phyloP scores from a whole-genome alignment of 2,113 vertebrate species.

The Amphilophus citrinellus region DNA sequence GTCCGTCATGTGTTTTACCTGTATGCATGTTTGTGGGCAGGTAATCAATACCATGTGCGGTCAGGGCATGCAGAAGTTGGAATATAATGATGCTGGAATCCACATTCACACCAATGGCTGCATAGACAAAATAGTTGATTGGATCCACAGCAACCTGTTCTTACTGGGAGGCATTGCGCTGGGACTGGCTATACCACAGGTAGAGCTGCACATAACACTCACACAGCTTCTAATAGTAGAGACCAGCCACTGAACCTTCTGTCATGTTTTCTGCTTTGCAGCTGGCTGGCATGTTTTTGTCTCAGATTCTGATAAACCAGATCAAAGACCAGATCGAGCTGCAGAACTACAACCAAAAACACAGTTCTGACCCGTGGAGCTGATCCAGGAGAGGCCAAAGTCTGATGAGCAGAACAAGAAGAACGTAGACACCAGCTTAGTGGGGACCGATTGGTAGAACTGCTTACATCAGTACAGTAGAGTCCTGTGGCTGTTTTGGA shows the following conservation, averaged over 20 bases:
- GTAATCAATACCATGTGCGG: conserved; percentile 98
- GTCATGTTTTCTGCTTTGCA: conserved; percentile 65
- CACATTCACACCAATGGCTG: conserved; percentile 92
- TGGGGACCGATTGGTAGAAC: not conserved
- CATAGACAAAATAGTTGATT: conserved; percentile 93
- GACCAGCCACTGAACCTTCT: not conserved
- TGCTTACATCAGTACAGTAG: not conserved
- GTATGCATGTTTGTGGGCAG: conserved; percentile 59
- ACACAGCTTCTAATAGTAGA: not conserved
- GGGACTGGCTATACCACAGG: conserved; percentile 93
- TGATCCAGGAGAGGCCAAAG: conserved; percentile 52
- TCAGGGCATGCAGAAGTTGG: conserved; percentile 83
- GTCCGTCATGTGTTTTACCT: not conserved
- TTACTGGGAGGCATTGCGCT: conserved; percentile 90
- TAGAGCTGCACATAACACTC: conserved; percentile 3
- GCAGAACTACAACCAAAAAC: conserved; percentile 88
- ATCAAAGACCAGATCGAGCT: conserved; percentile 92
- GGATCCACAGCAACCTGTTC: conserved; percentile 94
- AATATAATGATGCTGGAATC: conserved; percentile 78
- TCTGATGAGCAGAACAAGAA: not conserved
- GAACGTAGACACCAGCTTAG: not conserved
- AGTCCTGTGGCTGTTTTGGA: not conserved
- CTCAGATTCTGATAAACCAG: conserved; percentile 92
- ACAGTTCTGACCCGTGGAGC: conserved; percentile 87
- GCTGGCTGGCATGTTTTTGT: conserved; percentile 93